Conservation (phyloP, 2,888 invertebrate genomes). For the Alitta virens region DNA sequence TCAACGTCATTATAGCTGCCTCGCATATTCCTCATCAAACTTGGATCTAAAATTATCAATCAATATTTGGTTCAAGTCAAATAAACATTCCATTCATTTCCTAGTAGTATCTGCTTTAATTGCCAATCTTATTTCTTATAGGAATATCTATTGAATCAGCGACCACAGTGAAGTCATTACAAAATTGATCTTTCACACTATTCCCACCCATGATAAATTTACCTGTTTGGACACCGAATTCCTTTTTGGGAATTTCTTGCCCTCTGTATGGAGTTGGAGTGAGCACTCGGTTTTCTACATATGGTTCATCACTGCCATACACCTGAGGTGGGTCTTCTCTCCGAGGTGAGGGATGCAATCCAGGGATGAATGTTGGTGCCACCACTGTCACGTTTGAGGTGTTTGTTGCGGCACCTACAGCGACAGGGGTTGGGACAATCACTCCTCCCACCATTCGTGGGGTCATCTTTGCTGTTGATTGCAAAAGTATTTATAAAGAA, state of each 20-base stretch:
- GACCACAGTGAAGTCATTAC: too few species aligned
- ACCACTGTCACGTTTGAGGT: constrained; percentile 2
- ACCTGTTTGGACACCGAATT: constrained; percentile 18
- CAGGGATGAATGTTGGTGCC: constrained; percentile 21
- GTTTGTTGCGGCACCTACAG: not conserved
- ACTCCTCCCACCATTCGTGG: constrained; percentile 1
- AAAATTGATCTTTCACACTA: too few species aligned
- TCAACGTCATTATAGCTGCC: not conserved
- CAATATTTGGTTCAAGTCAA: too few species aligned
- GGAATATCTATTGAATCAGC: too few species aligned
- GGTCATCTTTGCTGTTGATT: constrained; percentile 12
- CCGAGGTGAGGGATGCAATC: constrained; percentile 27
- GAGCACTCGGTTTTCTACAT: constrained; percentile 58
- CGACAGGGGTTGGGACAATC: too few species aligned
- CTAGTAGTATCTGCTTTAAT: too few species aligned
- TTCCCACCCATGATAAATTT: too few species aligned
- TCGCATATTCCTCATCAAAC: not conserved
- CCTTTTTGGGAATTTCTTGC: not conserved
- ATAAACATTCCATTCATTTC: too few species aligned
- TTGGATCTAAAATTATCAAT: not conserved
- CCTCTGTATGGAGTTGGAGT: constrained; percentile 62
- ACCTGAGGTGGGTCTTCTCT: not conserved
- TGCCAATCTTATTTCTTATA: too few species aligned
- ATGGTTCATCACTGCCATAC: constrained; percentile 32
- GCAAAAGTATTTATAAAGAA: too few species aligned